These are phyloP conservation scores for Lutraria rhynchaena DNA, from an alignment of 1,140 invertebrate species.

Conservation along the genomic window DNA sequence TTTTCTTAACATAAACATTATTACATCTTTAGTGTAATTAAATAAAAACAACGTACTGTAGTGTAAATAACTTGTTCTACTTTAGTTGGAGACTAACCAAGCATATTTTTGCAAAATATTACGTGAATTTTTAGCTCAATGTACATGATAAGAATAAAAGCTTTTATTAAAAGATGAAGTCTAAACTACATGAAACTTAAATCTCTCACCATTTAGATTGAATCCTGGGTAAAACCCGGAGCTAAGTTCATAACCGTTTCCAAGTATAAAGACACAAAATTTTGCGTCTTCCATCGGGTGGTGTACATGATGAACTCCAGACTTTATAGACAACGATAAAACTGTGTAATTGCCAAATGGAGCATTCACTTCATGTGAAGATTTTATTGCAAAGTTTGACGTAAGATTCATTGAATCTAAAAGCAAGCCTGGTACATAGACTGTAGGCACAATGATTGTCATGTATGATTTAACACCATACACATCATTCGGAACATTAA, in stretches of 20 bases:
- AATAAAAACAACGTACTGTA: too few relatives aligned
- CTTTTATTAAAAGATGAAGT: too few relatives aligned
- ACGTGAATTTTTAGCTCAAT: too few relatives aligned
- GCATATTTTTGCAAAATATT: too few relatives aligned
- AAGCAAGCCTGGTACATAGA: not conserved
- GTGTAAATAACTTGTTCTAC: too few relatives aligned
- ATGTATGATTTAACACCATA: not conserved
- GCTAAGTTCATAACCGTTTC: not conserved
- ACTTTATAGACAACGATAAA: not conserved
- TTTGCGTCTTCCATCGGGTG: not conserved
- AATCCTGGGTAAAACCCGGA: not conserved
- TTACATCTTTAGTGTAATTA: too few relatives aligned
- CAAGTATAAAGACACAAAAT: not conserved
- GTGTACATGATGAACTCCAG: not conserved
- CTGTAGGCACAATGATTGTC: not conserved
- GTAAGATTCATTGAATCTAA: not conserved
- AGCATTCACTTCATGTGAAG: not conserved
- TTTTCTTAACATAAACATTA: too few relatives aligned
- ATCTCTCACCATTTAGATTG: conserved; percentile 2
- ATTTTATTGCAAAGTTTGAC: too few relatives aligned
- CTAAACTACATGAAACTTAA: too few relatives aligned
- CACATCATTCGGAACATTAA: not conserved
- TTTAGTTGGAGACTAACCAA: too few relatives aligned
- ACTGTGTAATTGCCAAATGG: conserved; percentile 7
- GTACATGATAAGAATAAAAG: too few relatives aligned